Evolutionary conservation across 2,113 vertebrate genomes (phyloP), one percentile per base, ranked within the genome.

Genomic region (Proteles cristata): DNA sequence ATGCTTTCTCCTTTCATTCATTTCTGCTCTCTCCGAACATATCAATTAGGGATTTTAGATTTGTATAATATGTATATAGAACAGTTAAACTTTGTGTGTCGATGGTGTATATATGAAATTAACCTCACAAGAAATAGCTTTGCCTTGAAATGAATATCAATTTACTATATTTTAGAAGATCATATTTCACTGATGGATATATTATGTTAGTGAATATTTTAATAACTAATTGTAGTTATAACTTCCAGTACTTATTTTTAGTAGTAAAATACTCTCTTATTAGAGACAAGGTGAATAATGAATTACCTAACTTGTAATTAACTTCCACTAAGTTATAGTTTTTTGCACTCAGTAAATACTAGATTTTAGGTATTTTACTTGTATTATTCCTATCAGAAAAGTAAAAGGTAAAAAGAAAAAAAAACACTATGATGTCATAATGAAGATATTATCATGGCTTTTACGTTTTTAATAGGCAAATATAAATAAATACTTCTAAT

Each of bases 221-320:
- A 96, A 90, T 85, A 93, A 68, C n/a, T 79, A 87, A 58, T 94
- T 89, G 31, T 85, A 96, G 15, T 65, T 94, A 66, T 82, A 85
- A 88, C 14, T 95, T 65, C 8, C 35, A 80, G 4, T 48, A 84
- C 28, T 83, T 96, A 93, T 68, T 89, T 93, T 83, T 53, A 48
- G 35, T 15, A 77, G 84, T 82, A 80, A 91, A 80, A 73, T 83
- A 21, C 5, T 85, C 81, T 82, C 8, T 28, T 68, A 87, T 48
- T 87, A 90, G 4, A 50, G 35, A 65, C 2, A 88, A 1, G 4
- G 10, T 73, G 45, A 91, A 68, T 68, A 92, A 82, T 77, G 10
- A 91, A 93, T 82, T 58, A 45, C 19, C 5, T 65, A 63, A 81
- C 69, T 15, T 93, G 28, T 89, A 89, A 68, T 88, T 93, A 92